phyloP scores from a whole-genome alignment of 23 tunicate genomes.

The Pegea sp. region DNA sequence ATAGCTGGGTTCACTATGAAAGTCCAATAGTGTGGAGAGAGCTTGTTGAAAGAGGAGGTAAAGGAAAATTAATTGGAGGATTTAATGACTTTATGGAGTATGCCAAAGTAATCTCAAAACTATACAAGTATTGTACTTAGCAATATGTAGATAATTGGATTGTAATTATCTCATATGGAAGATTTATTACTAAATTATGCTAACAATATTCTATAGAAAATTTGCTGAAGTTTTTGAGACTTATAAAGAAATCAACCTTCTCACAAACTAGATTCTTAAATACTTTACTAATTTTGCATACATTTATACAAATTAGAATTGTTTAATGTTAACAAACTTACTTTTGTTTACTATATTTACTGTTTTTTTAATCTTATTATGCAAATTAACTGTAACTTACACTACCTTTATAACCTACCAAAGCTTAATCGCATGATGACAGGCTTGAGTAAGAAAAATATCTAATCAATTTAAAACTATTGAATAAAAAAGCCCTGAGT shows the following conservation, averaged over 20 bases:
- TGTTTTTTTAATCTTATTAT: constrained; percentile 1
- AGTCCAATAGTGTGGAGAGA: constrained; percentile 95
- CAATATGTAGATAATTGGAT: too few species aligned
- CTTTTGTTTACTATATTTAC: constrained; percentile 1
- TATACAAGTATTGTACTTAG: too few species aligned
- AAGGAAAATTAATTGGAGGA: constrained; percentile 64
- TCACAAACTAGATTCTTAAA: constrained; percentile 1
- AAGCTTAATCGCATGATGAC: not conserved
- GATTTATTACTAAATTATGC: too few species aligned
- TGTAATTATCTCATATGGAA: too few species aligned
- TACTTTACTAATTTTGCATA: not conserved
- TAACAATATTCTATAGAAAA: too few species aligned
- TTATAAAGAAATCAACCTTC: not conserved
- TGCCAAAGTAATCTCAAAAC: constrained; percentile 30
- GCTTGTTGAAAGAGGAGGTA: constrained; percentile 82
- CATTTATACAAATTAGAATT: not conserved
- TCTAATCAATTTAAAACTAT: too few species aligned
- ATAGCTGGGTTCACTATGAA: constrained; percentile 49
- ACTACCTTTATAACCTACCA: not conserved
- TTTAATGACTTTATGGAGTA: constrained; percentile 86
- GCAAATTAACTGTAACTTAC: not conserved
- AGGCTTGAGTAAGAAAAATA: too few species aligned
- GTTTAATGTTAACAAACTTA: too few species aligned
- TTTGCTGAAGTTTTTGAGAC: not conserved
- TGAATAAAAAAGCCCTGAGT: too few species aligned